Percentiles rank a stretch among this genome's conserved stretches.
phyloP scores from a whole-genome alignment of 2,888 invertebrate species.

The Anarsia innoxiella region DNA sequence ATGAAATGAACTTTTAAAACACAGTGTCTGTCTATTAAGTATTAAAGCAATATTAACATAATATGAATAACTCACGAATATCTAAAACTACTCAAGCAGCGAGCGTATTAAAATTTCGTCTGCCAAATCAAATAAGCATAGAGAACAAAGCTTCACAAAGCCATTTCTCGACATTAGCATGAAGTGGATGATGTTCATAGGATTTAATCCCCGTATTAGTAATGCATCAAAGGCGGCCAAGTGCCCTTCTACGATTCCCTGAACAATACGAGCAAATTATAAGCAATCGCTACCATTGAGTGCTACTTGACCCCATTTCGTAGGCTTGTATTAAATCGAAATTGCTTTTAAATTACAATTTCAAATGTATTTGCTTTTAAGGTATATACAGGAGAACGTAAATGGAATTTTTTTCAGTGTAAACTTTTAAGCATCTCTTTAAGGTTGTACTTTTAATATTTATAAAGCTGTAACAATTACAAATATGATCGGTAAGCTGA shows the following conservation, averaged over 20 bases:
- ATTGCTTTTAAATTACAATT: no score
- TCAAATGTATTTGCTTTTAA: no score
- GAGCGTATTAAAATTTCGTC: constrained; percentile 6
- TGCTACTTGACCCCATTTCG: constrained; percentile 66
- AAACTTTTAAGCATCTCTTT: no score
- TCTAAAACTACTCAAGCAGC: background rate
- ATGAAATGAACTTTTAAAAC: no score
- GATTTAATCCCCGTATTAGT: constrained; percentile 64
- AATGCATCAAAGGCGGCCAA: constrained; percentile 67
- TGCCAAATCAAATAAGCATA: constrained; percentile 24
- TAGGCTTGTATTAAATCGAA: constrained; percentile 40
- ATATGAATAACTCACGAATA: no score
- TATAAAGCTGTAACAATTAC: no score
- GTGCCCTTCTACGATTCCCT: constrained; percentile 47
- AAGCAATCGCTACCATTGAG: constrained; percentile 53
- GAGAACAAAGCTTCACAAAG: constrained; percentile 49
- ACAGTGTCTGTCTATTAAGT: no score
- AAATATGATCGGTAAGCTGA: no score
- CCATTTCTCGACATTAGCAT: constrained; percentile 52
- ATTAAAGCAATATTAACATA: no score
- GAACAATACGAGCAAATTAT: constrained; percentile 67
- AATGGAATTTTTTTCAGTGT: no score
- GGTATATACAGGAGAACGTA: no score
- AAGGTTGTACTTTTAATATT: no score
- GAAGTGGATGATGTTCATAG: constrained; percentile 63